phyloP scores from a whole-genome alignment of 2,797 vertebrate genomes.

The Morus bassanus region DNA sequence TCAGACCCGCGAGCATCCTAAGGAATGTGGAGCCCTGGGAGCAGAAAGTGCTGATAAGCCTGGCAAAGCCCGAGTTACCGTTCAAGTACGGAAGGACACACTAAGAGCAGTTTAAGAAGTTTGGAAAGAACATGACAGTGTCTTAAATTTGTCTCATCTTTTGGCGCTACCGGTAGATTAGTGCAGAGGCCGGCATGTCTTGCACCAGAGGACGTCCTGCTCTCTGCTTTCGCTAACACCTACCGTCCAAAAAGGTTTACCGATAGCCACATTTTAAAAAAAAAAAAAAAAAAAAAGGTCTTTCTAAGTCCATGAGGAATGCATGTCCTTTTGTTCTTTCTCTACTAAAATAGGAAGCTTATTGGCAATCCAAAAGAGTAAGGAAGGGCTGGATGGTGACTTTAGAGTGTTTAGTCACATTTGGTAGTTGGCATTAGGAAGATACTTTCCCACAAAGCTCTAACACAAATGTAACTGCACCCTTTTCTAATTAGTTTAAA shows the following conservation, averaged over 20 bases:
- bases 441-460: not conserved
- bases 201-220: not conserved
- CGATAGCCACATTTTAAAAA: not conserved
- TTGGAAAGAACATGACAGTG: not conserved
- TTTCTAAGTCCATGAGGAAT: not conserved
- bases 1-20: not conserved
- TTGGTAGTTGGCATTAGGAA: not conserved
- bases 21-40: not conserved
- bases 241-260: not conserved
- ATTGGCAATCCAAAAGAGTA: not conserved
- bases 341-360: not conserved
- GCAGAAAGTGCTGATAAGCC: not conserved
- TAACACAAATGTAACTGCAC: not conserved
- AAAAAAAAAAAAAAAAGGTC: not conserved
- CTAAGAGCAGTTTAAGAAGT: not conserved
- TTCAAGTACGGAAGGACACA: not conserved
- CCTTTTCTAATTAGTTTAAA: constrained; percentile 14
- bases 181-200: not conserved
- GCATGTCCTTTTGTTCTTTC: not conserved
- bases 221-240: not conserved
- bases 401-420: not conserved
- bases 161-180: not conserved
- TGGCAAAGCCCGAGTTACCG: not conserved
- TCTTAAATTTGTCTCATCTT: not conserved
- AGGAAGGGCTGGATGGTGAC: not conserved